These are phyloP conservation scores for Dolichallabes microphthalmus DNA, from an alignment of 2,113 vertebrate genomes.

Conservation along the genomic window DNA sequence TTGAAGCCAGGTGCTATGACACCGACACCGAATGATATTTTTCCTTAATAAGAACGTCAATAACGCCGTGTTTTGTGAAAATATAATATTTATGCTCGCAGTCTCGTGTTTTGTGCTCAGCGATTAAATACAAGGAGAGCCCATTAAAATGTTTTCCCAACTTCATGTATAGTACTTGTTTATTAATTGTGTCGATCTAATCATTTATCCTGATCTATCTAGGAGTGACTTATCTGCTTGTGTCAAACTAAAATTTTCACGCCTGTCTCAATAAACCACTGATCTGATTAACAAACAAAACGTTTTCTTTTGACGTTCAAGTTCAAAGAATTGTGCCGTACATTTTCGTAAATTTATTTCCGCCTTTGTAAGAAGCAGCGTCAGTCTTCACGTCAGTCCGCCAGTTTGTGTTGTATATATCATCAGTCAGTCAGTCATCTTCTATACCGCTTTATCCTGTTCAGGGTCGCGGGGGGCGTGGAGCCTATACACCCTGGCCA, in stretches of 20 bases:
- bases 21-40: constrained; percentile 24
- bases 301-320: neutral
- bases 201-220: neutral
- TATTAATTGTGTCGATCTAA: neutral
- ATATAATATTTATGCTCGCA: constrained; percentile 5
- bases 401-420: neutral
- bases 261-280: constrained; percentile 36
- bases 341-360: neutral
- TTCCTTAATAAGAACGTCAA: constrained; percentile 8
- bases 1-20: constrained; percentile 19
- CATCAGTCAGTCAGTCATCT: too few species aligned
- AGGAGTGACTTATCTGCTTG: constrained; percentile 1
- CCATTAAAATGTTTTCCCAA: neutral
- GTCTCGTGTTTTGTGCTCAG: constrained; percentile 3
- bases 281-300: neutral
- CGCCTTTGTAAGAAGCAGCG: too few species aligned
- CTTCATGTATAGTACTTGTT: neutral
- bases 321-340: neutral
- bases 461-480: too few species aligned
- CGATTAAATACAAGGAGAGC: constrained; percentile 5
- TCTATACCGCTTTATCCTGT: too few species aligned
- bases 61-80: neutral
- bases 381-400: neutral
- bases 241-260: constrained; percentile 13
- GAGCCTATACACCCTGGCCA: too few species aligned